Percentiles rank a stretch among this genome's conserved stretches.
Conservation (phyloP, 2,113 vertebrate species). For the Azemiops feae region DNA sequence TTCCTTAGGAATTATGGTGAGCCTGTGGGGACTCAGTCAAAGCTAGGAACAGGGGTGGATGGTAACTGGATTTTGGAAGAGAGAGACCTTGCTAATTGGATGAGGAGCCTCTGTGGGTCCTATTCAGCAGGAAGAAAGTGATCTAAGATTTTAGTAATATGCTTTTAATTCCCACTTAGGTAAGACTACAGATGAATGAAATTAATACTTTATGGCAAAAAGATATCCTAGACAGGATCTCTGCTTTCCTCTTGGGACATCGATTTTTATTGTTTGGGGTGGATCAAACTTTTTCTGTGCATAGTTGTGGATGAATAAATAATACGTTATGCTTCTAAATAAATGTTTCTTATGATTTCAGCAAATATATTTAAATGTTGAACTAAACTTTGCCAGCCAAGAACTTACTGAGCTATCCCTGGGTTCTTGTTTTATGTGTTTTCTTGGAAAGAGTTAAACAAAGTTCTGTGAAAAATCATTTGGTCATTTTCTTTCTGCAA, state of each 20-base stretch:
- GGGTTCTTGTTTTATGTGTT: slow-evolving; percentile 30
- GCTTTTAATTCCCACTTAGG: neutral
- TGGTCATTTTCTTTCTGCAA: slow-evolving; percentile 24
- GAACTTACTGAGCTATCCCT: slow-evolving; percentile 33
- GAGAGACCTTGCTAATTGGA: neutral
- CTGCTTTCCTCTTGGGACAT: neutral
- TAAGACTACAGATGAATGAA: neutral
- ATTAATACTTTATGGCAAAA: neutral
- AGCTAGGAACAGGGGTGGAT: neutral
- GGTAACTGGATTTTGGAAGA: neutral
- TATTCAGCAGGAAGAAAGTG: neutral
- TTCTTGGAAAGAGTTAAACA: slow-evolving; percentile 32
- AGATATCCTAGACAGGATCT: neutral
- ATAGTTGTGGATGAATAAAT: neutral
- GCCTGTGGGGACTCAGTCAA: neutral
- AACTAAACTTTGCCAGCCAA: slow-evolving; percentile 28
- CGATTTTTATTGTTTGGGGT: neutral
- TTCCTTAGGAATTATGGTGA: neutral
- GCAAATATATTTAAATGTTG: neutral
- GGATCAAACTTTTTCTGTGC: neutral
- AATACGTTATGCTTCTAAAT: neutral
- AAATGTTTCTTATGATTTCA: neutral
- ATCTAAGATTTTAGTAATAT: neutral
- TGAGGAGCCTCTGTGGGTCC: neutral
- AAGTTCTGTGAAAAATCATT: slow-evolving; percentile 44